Conservation (phyloP, 2,797 vertebrate species). For the Centropyge bicolor region DNA sequence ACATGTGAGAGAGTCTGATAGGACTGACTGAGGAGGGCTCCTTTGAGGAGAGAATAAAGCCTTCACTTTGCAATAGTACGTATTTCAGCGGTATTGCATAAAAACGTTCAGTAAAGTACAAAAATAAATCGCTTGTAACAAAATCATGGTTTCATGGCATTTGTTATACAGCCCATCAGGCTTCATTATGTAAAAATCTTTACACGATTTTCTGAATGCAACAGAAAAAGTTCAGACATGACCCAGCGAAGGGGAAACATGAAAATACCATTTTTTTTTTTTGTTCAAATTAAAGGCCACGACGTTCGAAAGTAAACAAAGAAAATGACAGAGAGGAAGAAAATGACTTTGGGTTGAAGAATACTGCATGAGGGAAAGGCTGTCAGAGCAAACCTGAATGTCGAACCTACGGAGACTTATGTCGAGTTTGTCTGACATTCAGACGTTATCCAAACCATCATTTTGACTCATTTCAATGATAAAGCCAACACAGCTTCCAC, state of each 20-base stretch:
- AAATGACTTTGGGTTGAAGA: constrained; percentile 51
- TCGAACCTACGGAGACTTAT: constrained; percentile 8
- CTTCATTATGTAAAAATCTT: constrained; percentile 74
- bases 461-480: constrained; percentile 10
- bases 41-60: constrained; percentile 75
- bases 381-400: constrained; percentile 32
- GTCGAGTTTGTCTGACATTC: constrained; percentile 28
- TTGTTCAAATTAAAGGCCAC: constrained; percentile 78
- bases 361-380: constrained; percentile 36
- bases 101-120: constrained; percentile 79
- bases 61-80: constrained; percentile 74
- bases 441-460: constrained; percentile 1
- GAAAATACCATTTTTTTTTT: constrained; percentile 49
- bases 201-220: constrained; percentile 66
- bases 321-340: constrained; percentile 20
- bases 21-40: constrained; percentile 68
- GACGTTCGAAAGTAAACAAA: constrained; percentile 58
- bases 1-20: constrained; percentile 57
- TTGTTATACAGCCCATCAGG: constrained; percentile 64
- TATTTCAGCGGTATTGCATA: constrained; percentile 78
- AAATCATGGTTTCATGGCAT: constrained; percentile 83
- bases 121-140: constrained; percentile 86
- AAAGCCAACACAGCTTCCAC: constrained; percentile 36
- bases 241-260: constrained; percentile 56
- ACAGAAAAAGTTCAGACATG: constrained; percentile 60